Conservation (phyloP, 2,797 vertebrate species). For the Macrochelys suwanniensis region DNA sequence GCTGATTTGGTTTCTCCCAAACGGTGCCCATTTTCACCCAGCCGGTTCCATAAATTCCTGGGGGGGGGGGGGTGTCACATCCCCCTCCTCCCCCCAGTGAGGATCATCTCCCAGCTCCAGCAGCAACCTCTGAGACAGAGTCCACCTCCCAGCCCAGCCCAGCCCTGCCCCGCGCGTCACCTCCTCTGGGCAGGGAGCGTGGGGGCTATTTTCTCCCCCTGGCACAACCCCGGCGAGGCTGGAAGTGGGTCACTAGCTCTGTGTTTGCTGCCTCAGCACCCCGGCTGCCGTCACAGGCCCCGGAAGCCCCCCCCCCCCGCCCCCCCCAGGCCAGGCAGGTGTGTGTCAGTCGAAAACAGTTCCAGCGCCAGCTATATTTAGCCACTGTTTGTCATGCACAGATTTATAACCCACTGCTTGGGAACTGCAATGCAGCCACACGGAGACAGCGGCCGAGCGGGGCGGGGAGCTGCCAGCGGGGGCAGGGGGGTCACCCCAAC, state of each 20-base stretch:
- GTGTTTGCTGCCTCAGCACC: background rate
- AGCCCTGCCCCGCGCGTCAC: background rate
- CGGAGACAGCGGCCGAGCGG: background rate
- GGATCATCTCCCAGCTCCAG: background rate
- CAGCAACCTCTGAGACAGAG: background rate
- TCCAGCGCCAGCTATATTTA: conserved; percentile 1
- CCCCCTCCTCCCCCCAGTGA: background rate
- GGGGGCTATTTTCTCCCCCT: background rate
- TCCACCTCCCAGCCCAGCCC: background rate
- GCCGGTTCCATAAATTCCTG: background rate
- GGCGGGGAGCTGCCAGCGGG: background rate
- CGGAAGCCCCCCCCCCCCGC: background rate
- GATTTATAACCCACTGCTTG: conserved; percentile 2
- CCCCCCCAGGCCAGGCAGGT: background rate
- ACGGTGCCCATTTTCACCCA: too few relatives aligned
- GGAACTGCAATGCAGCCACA: conserved; percentile 33
- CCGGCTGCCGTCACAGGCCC: background rate
- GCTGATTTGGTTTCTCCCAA: too few relatives aligned
- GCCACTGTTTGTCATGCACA: conserved; percentile 12
- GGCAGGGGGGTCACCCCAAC: background rate
- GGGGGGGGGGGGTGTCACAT: background rate
- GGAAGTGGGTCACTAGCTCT: background rate
- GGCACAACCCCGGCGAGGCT: background rate
- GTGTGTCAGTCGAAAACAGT: background rate
- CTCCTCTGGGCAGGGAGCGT: background rate